Evolutionary conservation across 1,140 invertebrate genomes (phyloP).

Genomic region (Ooceraea biroi): DNA sequence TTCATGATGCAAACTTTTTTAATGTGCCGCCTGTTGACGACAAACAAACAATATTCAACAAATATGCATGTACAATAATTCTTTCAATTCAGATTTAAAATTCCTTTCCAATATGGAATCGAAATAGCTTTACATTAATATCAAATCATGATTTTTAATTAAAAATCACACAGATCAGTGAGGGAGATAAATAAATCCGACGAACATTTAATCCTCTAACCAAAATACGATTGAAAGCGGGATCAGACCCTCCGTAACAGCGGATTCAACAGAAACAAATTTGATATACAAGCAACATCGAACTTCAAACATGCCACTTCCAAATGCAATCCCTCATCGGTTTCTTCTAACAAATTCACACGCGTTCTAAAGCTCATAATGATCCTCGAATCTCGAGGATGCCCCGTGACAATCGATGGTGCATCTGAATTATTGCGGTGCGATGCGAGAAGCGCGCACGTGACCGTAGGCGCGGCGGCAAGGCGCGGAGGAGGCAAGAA

Average conservation of each 20-base stretch:
- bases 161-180: too few species aligned
- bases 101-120: too few species aligned
- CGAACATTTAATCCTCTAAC: neutral
- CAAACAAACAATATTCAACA: neutral
- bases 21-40: neutral
- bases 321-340: too few species aligned
- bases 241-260: too few species aligned
- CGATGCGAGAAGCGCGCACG: constrained; percentile 65
- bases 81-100: too few species aligned
- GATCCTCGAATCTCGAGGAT: neutral
- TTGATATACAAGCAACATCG: too few species aligned
- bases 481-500: constrained; percentile 74
- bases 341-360: too few species aligned
- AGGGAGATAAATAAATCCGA: neutral
- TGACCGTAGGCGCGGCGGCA: constrained; percentile 73
- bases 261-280: too few species aligned
- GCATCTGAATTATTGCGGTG: constrained; percentile 49
- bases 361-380: neutral
- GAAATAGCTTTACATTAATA: neutral
- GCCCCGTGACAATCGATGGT: constrained; percentile 44
- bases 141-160: neutral
- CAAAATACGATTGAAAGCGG: too few species aligned
- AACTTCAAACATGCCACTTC: too few species aligned
- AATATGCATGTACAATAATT: too few species aligned
- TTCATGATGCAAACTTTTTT: neutral